Evolutionary conservation across 2,113 vertebrate genomes (phyloP), one percentile per base, ranked within the genome.

Genomic region (Pterocles gutturalis): DNA sequence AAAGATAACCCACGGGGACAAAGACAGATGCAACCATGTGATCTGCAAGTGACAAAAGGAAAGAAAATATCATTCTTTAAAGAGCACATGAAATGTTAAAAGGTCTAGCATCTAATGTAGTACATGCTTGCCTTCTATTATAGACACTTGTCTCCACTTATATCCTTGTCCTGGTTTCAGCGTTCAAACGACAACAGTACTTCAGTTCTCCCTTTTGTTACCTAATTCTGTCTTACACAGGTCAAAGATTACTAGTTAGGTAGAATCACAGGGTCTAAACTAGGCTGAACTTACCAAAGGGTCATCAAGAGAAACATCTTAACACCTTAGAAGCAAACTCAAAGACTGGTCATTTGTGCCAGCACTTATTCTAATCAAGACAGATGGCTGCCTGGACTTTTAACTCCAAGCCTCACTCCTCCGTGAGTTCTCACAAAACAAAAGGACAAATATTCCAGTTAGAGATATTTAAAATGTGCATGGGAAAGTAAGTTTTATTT

Each of bases 1-100:
- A 57, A 76, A 73, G 20, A 55, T 14, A 53, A 86, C 19, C 36
- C 58, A 19, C 8, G 76, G 21, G 11, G 36, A 38, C 57, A 80
- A 17, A 64, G 7, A 77, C 13, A 84, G 28, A 41, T 2, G 55
- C 6, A 89, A 76, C 4, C 24, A 45, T 0, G 46, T 2, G 5
- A 77, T 16, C 21, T 57, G 16, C 54, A 92, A 65, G 31, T 21
- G 38, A 82, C 43, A 75, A 38, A 55, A 60, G 9, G 20, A 25
- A 28, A 75, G 62, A 54, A 48, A 58, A 33, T 2, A 46, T 12
- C 14, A 13, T 5, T 65, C 33, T 83, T 83, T 51, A 62, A 5
- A 38, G 17, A 61, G 31, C 11, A 45, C 0, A 0, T 31, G 22
- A 76, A 85, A 62, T 8, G 5, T 34, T 2, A 29, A 45, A 24